Evolutionary conservation across 2,888 invertebrate species (phyloP).

Genomic region (Drosophila mimetica): DNA sequence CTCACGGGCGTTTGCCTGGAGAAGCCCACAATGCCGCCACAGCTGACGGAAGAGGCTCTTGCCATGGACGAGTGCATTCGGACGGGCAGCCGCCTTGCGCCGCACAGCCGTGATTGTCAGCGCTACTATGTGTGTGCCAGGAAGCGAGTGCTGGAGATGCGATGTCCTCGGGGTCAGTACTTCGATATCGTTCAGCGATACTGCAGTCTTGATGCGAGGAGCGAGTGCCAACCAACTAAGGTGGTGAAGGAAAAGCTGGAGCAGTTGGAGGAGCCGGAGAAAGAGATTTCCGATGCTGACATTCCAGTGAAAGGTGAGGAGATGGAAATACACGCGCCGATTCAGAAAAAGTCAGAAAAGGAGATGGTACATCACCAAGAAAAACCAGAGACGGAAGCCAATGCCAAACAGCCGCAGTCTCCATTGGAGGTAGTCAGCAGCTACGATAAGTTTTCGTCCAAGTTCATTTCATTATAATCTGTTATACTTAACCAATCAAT

Average conservation of each 20-base stretch:
- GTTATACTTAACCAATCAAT: background rate
- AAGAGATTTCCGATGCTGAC: background rate
- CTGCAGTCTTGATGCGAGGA: conserved; percentile 46
- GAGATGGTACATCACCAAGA: background rate
- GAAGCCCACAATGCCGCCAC: conserved; percentile 39
- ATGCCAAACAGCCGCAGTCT: conserved; percentile 18
- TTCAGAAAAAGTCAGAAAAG: background rate
- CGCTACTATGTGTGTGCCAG: conserved; percentile 64
- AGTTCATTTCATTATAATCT: conserved; percentile 51
- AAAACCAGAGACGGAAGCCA: background rate
- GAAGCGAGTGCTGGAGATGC: conserved; percentile 50
- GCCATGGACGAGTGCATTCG: conserved; percentile 43
- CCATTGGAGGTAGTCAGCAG: conserved; percentile 1
- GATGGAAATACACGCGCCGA: background rate
- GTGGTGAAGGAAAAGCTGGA: background rate
- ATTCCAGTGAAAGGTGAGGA: background rate
- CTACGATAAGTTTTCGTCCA: conserved; percentile 63
- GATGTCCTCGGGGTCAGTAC: conserved; percentile 60
- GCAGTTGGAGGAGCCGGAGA: background rate
- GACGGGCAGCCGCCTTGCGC: conserved; percentile 42
- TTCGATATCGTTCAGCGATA: conserved; percentile 49
- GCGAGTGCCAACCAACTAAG: conserved; percentile 24
- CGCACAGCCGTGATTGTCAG: conserved; percentile 59
- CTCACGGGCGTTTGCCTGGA: conserved; percentile 54
- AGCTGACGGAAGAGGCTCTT: conserved; percentile 3